Evolutionary conservation across 2,888 invertebrate genomes (phyloP), one percentile per base, ranked within the genome.

Genomic region (Incurvaria masculella): DNA sequence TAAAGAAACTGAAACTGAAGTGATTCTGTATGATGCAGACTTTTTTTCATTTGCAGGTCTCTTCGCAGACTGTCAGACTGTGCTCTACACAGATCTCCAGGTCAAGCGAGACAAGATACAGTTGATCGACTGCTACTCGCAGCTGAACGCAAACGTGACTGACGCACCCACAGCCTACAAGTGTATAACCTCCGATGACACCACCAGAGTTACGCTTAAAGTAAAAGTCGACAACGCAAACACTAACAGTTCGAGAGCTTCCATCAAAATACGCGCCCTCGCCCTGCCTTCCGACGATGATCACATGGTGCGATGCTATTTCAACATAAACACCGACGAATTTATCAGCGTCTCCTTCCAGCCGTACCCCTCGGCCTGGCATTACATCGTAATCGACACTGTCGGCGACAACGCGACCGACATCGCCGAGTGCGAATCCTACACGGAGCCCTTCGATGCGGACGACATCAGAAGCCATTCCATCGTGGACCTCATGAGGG

Each of bases 21-120:
- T n/a, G n/a, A 50, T 55, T 53, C 50, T 45, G 48, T 50, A 49
- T 39, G 41, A 19, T 41, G 43, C 40, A 21, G 42, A 18, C 41
- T 38, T 21, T 10, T 47, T 53, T 55, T 63, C 57, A 51, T 51
- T 81, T 81, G 1, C 72, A 89, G 89, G 89, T 57, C 72, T 90
- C 44, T 81, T 84, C 11, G 81, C 84, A 17, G 78, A 82, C 43
- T 87, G 87, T 60, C 82, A 83, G 53, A 86, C 87, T 3, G 69
- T 85, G 49, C 62, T 87, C 26, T 79, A 85, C 55, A 83, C 85
- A 43, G 86, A 87, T 63, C 69, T 87, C 59, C 81, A 82, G 59
- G 73, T 85, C 11, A 81, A 81, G 59, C 68, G 62, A 53, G 71
- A 66, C 14, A 59, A 75, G 6, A 68, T 72, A 10, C 57, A 61